Percentiles rank a stretch among this genome's conserved stretches.
These are phyloP conservation scores for Tiaroga cobitis DNA, from an alignment of 2,797 vertebrate species.

Conservation along the genomic window DNA sequence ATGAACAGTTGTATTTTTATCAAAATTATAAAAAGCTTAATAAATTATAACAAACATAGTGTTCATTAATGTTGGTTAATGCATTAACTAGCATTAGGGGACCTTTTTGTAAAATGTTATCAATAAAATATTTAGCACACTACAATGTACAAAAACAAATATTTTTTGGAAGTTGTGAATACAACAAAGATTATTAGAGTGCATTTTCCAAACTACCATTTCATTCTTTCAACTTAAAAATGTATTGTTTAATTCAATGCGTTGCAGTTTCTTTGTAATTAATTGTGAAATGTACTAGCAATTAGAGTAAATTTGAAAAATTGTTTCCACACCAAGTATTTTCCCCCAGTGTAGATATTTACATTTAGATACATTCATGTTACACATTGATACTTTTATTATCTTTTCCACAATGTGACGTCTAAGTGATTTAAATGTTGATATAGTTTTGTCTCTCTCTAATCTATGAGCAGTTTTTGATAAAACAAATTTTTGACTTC, in stretches of 20 bases:
- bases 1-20: neutral
- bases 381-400: neutral
- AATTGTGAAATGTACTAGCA: too few species aligned
- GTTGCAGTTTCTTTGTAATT: too few species aligned
- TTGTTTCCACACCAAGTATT: neutral
- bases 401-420: neutral
- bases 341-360: too few species aligned
- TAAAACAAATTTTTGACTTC: neutral
- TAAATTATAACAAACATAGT: neutral
- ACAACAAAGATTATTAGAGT: neutral
- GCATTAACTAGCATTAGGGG: neutral
- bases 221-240: neutral
- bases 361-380: neutral
- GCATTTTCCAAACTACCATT: neutral
- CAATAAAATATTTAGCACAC: neutral
- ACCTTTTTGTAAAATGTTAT: neutral
- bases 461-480: neutral
- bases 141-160: neutral
- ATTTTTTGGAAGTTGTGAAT: neutral
- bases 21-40: too few species aligned
- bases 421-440: neutral
- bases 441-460: neutral
- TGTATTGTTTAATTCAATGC: neutral
- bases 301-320: neutral
- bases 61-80: neutral